phyloP scores from a whole-genome alignment of 2,888 invertebrate genomes.

The Anaspis maculata region DNA sequence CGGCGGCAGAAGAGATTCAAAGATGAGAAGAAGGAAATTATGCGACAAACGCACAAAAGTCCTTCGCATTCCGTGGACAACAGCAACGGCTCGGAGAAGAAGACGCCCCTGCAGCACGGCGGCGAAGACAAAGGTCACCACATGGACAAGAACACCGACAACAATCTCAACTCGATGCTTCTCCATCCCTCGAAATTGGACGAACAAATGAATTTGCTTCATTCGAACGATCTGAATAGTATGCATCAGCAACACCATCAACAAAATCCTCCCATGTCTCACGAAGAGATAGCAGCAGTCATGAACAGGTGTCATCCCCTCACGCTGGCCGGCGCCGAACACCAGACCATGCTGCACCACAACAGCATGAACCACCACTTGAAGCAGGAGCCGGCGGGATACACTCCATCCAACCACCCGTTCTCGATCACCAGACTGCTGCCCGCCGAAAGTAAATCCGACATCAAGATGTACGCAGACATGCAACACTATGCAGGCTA shows the following conservation, averaged over 20 bases:
- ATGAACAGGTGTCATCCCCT: conserved; percentile 55
- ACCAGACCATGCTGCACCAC: conserved; percentile 44
- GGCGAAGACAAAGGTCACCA: conserved; percentile 46
- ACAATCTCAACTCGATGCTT: conserved; percentile 38
- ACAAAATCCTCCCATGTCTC: conserved; percentile 44
- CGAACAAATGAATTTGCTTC: conserved; percentile 66
- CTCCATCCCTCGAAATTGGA: conserved; percentile 47
- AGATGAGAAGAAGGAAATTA: conserved; percentile 89
- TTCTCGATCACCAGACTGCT: conserved; percentile 91
- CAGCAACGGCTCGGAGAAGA: conserved; percentile 47
- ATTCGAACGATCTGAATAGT: conserved; percentile 45
- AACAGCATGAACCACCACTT: conserved; percentile 52
- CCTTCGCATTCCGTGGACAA: conserved; percentile 47
- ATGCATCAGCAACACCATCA: conserved; percentile 49
- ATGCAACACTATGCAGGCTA: conserved; percentile 64
- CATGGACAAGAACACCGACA: conserved; percentile 46
- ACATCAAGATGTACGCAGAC: conserved; percentile 75
- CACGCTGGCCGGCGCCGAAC: conserved; percentile 38
- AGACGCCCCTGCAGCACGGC: conserved; percentile 49
- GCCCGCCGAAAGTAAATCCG: conserved; percentile 79
- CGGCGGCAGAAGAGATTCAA: conserved; percentile 97
- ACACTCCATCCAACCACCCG: conserved; percentile 80
- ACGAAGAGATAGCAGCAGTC: conserved; percentile 59
- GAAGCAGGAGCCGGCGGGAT: conserved; percentile 50
- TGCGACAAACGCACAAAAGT: conserved; percentile 64